phyloP scores from a whole-genome alignment of 2,797 vertebrate genomes.

The Rhinophrynus dorsalis region DNA sequence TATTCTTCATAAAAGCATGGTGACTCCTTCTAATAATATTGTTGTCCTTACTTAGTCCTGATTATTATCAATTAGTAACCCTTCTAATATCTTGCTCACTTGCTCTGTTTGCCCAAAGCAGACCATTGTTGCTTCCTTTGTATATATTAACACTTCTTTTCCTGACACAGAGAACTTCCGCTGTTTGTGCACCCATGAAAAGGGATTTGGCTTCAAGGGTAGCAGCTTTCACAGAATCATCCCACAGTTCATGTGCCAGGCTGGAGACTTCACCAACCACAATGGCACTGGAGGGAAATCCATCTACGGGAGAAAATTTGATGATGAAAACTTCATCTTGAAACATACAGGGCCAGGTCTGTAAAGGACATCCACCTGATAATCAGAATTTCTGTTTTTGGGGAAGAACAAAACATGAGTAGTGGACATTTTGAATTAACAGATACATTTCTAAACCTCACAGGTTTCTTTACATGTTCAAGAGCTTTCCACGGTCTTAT shows the following conservation, averaged over 20 bases:
- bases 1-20: too few relatives aligned
- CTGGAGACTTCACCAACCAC: slow-evolving; percentile 96
- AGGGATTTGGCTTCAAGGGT: slow-evolving; percentile 94
- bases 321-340: slow-evolving; percentile 97
- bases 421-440: too few relatives aligned
- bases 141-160: neutral
- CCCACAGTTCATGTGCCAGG: slow-evolving; percentile 98
- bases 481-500: too few relatives aligned
- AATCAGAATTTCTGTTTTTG: neutral
- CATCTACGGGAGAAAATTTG: slow-evolving; percentile 94
- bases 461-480: too few relatives aligned
- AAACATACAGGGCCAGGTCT: slow-evolving; percentile 92
- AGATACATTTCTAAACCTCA: too few relatives aligned
- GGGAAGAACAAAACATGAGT: too few relatives aligned
- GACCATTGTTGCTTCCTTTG: too few relatives aligned
- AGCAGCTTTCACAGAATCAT: slow-evolving; percentile 95
- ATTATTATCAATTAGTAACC: too few relatives aligned
- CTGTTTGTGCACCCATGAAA: slow-evolving; percentile 94
- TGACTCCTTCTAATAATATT: too few relatives aligned
- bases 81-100: too few relatives aligned
- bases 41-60: too few relatives aligned
- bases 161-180: slow-evolving; percentile 87
- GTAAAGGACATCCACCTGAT: neutral
- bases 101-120: too few relatives aligned
- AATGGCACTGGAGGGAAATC: slow-evolving; percentile 96